Base-by-base conservation (phyloP, 2,888 invertebrate genomes). In the Lysandra bellargus region DNA sequence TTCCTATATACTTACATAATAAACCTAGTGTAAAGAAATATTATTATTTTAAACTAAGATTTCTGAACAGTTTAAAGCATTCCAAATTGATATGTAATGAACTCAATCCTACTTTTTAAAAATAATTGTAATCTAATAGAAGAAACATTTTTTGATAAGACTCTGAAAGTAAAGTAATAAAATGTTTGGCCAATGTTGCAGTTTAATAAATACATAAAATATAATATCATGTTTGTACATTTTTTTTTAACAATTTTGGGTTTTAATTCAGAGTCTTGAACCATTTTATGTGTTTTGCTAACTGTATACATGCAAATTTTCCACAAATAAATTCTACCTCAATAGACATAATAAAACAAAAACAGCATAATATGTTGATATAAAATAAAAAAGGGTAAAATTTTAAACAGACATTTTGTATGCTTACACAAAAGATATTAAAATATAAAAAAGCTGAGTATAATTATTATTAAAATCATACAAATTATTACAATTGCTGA, bases 101-200 rank as follows among this genome's bases (percentile, higher is more conserved):
- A 33, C 9, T 37, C 17, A 14, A 69, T 14, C 14, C 75, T 75
- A 75, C 49, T 9, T 49, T 23, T 75, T 44, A 74, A 23, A 30
- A 74, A 40, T 57, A 17, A 17, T 49, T 75, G 75, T 49, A 44
- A 23, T 23, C 30, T 17, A 40, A 40, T n/a, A 74, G 74, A 23
- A 69, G 30, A 69, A 69, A 37, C 37, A 69, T 69, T 75, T 74
- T 49, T 75, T n/a, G n/a, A 75, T 75, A 75, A 75, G 44, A 75
- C 75, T 75, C 75, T 75, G 75, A 75, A 75, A 75, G 30, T 14
- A 12, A 49, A 69, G 30, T 12, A 5, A 33, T 69, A 69, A 74
- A 44, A 37, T 40, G 6, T 74, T n/a, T 74, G 23, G 40, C 40
- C 74, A 74, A 74, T 74, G 3, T 44, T n/a, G 44, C 9, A n/a